A percentile compares a stretch with the other conserved stretches of the same genome.
phyloP scores from a whole-genome alignment of 1,140 invertebrate species.

The Mycetomoellerius zeteki region DNA sequence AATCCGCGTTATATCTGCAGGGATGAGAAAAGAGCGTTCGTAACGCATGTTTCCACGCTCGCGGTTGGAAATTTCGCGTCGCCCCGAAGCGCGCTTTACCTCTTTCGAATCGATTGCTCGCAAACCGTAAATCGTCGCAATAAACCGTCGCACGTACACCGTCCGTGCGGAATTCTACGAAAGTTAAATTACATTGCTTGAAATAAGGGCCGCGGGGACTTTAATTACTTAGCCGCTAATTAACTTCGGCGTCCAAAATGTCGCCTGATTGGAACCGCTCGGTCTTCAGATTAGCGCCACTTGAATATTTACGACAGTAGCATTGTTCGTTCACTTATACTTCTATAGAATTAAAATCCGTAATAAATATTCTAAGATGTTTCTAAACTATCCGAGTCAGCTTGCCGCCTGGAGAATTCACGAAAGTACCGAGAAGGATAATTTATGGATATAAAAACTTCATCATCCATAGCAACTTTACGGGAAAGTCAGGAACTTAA shows the following conservation, averaged over 20 bases:
- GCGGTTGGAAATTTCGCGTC: conserved; percentile 14
- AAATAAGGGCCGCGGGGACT: conserved; percentile 44
- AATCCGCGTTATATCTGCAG: conserved; percentile 36
- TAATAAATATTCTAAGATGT: conserved; percentile 29
- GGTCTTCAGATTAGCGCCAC: conserved; percentile 40
- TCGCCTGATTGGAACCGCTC: conserved; percentile 23
- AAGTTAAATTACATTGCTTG: conserved; percentile 48
- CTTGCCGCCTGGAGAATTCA: not conserved
- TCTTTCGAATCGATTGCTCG: conserved; percentile 20
- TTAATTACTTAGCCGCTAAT: conserved; percentile 63
- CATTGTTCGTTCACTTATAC: conserved; percentile 6
- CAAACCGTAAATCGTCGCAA: conserved; percentile 46
- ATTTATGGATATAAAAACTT: conserved; percentile 37
- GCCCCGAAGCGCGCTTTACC: conserved; percentile 1
- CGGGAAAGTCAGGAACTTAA: conserved; percentile 29
- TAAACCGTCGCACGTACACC: conserved; percentile 11
- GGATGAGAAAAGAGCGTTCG: conserved; percentile 3
- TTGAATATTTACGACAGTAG: conserved; percentile 52
- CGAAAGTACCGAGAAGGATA: not conserved
- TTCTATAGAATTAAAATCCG: conserved; percentile 13
- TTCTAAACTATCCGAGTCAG: conserved; percentile 21
- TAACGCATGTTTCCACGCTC: conserved; percentile 15
- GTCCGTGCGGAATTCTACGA: conserved; percentile 30
- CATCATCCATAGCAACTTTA: conserved; percentile 18
- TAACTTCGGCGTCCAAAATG: conserved; percentile 23